A percentile compares a stretch with the other conserved stretches of the same genome.
phyloP scores from a whole-genome alignment of 1,140 invertebrate species.

The Cylas formicarius region DNA sequence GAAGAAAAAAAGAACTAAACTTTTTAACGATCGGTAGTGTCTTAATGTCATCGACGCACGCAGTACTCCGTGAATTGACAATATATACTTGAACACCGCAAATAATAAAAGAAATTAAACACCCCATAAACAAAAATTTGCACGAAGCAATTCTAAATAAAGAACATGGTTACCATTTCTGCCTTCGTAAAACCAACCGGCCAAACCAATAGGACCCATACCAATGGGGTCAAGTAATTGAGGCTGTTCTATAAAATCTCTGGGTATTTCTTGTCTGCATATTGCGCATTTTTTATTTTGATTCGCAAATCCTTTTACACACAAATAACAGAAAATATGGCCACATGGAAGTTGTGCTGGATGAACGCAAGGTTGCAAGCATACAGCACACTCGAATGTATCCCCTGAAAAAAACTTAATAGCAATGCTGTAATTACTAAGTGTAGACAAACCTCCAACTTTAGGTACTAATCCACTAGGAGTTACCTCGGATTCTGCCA shows the following conservation, averaged over 20 bases:
- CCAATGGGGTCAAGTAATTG: constrained; percentile 57
- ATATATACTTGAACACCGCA: too few species aligned
- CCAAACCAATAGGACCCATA: constrained; percentile 58
- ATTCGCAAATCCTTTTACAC: constrained; percentile 87
- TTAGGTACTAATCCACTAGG: too few species aligned
- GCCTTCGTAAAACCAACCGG: constrained; percentile 95
- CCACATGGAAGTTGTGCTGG: constrained; percentile 83
- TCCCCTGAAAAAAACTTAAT: constrained; percentile 27
- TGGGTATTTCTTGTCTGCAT: constrained; percentile 75
- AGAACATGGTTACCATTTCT: constrained; percentile 63
- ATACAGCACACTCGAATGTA: constrained; percentile 79
- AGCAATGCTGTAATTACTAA: too few species aligned
- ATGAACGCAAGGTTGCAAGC: constrained; percentile 81
- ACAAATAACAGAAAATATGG: constrained; percentile 95
- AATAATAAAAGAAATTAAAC: too few species aligned
- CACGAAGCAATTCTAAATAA: constrained; percentile 21
- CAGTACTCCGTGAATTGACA: too few species aligned
- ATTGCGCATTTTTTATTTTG: constrained; percentile 80
- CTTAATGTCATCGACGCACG: too few species aligned
- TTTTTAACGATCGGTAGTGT: too few species aligned
- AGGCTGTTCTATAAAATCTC: constrained; percentile 79
- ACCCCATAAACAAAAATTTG: too few species aligned
- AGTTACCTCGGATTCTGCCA: too few species aligned
- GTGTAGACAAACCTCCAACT: too few species aligned
- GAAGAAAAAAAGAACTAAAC: too few species aligned